A percentile compares a stretch with the other conserved stretches of the same genome.
phyloP scores from a whole-genome alignment of 2,113 vertebrate species.

The Acanthochromis polyacanthus region DNA sequence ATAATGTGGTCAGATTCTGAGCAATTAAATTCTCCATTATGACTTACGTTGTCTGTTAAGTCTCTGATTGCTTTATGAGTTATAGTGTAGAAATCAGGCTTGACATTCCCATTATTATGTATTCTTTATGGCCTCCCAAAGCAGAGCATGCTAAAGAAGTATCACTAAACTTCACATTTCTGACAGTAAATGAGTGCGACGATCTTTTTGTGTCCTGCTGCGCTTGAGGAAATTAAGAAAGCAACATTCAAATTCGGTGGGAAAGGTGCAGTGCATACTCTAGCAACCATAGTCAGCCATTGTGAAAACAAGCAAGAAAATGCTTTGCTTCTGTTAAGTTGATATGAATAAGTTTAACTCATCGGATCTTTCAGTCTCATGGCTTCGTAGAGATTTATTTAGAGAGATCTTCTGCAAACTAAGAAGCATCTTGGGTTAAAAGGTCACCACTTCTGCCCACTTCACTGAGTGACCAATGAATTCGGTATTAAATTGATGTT shows the following conservation, averaged over 20 bases:
- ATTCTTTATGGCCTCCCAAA: neutral
- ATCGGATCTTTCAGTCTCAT: too few species aligned
- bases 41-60: constrained; percentile 26
- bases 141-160: neutral
- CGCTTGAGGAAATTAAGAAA: constrained; percentile 6
- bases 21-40: constrained; percentile 43
- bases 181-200: neutral
- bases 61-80: constrained; percentile 30
- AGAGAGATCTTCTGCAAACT: too few species aligned
- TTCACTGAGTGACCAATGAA: neutral
- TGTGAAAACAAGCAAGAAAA: too few species aligned
- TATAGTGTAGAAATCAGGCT: neutral
- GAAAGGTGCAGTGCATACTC: neutral
- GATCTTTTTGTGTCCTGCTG: neutral
- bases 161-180: constrained; percentile 2
- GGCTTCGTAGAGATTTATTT: too few species aligned
- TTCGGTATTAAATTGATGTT: neutral
- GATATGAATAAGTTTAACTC: too few species aligned
- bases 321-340: too few species aligned
- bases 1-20: constrained; percentile 32
- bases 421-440: too few species aligned
- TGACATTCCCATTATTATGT: constrained; percentile 19
- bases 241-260: neutral
- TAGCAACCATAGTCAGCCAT: too few species aligned
- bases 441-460: too few species aligned